These are phyloP conservation scores for Polypterus senegalus DNA, from an alignment of 2,113 vertebrate species.

Conservation along the genomic window DNA sequence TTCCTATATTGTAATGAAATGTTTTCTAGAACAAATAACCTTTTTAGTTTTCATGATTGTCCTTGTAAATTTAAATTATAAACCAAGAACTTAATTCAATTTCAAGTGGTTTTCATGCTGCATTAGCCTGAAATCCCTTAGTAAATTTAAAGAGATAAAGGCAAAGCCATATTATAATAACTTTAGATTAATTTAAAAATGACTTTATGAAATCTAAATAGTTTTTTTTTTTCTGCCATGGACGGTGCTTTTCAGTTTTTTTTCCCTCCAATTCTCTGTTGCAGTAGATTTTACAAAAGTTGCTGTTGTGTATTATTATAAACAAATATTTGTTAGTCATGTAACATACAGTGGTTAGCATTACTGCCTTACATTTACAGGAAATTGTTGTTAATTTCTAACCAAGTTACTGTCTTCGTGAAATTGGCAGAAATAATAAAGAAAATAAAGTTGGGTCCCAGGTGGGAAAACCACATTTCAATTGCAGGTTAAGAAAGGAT, in stretches of 20 bases:
- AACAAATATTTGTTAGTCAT: too few relatives aligned
- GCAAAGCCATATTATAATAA: constrained; percentile 1
- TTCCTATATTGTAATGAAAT: constrained; percentile 1
- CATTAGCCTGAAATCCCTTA: constrained; percentile 1
- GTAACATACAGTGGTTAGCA: too few relatives aligned
- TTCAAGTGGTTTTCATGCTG: not conserved
- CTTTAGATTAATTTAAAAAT: constrained; percentile 3
- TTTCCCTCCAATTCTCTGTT: not conserved
- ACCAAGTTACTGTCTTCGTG: too few relatives aligned
- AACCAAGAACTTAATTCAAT: constrained; percentile 1
- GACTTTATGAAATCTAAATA: constrained; percentile 1
- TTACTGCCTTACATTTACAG: too few relatives aligned
- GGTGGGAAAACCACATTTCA: too few relatives aligned
- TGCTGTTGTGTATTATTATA: too few relatives aligned
- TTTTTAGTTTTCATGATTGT: not conserved
- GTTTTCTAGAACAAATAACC: not conserved
- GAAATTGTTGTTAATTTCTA: too few relatives aligned
- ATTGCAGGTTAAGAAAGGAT: too few relatives aligned
- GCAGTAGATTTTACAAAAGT: too few relatives aligned
- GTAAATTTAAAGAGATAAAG: constrained; percentile 5
- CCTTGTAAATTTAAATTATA: not conserved
- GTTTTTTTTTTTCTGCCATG: not conserved
- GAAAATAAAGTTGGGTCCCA: too few relatives aligned
- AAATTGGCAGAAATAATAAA: too few relatives aligned
- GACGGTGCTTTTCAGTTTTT: not conserved